Conservation (phyloP, 1,140 invertebrate genomes). For the Caerostris extrusa region DNA sequence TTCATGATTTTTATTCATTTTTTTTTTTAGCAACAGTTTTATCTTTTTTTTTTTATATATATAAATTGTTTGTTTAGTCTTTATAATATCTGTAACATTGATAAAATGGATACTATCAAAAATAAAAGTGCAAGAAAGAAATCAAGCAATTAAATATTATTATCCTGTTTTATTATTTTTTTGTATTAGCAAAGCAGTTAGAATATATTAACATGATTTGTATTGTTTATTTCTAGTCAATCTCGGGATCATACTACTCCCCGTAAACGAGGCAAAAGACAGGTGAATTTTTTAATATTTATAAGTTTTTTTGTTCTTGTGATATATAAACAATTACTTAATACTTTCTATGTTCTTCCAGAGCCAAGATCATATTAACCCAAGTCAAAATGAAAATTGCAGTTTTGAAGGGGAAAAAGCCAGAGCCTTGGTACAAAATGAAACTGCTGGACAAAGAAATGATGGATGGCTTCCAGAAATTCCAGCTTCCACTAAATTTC, state of each 20-base stretch:
- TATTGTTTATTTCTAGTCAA: background rate
- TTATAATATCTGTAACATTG: too few species aligned
- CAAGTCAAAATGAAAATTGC: background rate
- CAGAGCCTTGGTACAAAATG: conserved; percentile 12
- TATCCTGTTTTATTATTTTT: conserved; percentile 69
- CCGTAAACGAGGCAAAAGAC: background rate
- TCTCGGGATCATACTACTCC: background rate
- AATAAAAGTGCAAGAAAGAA: too few species aligned
- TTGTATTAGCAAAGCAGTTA: background rate
- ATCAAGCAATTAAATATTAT: conserved; percentile 54
- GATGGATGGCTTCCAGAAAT: conserved; percentile 26
- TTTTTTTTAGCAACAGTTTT: too few species aligned
- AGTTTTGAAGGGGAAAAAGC: conserved; percentile 6
- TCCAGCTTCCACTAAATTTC: too few species aligned
- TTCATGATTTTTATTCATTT: too few species aligned
- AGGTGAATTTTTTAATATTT: background rate
- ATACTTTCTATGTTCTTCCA: background rate
- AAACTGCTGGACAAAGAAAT: background rate
- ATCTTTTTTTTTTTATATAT: too few species aligned
- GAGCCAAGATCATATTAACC: background rate
- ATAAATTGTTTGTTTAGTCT: too few species aligned
- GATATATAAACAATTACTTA: background rate
- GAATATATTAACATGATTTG: background rate
- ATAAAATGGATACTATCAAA: too few species aligned
- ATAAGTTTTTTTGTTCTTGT: background rate